phyloP scores from a whole-genome alignment of 2,797 vertebrate species.

The Mallotus villosus region DNA sequence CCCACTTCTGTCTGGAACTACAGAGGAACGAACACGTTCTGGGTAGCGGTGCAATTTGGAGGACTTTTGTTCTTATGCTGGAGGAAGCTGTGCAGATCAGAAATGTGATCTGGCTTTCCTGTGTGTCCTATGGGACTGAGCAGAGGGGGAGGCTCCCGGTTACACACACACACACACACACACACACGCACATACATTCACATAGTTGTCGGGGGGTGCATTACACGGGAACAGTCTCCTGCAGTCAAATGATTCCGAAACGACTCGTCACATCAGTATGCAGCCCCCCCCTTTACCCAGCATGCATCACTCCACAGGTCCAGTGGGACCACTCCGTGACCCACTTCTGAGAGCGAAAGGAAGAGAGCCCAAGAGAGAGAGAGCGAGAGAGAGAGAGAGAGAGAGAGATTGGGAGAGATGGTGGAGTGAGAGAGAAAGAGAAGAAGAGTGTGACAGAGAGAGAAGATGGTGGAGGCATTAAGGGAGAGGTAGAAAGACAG shows the following conservation, averaged over 20 bases:
- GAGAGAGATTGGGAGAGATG: constrained; percentile 50
- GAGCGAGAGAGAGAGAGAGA: constrained; percentile 8
- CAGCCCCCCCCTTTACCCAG: constrained; percentile 74
- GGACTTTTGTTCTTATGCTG: constrained; percentile 73
- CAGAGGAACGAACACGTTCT: constrained; percentile 55
- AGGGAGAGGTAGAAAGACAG: constrained; percentile 37
- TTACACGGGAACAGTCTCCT: constrained; percentile 53
- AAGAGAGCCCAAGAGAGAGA: constrained; percentile 47
- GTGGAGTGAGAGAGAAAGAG: constrained; percentile 57
- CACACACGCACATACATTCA: constrained; percentile 37
- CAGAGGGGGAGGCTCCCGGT: constrained; percentile 60
- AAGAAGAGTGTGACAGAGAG: constrained; percentile 65
- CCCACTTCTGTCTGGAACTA: constrained; percentile 19
- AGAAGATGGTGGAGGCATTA: not conserved
- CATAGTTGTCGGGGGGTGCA: constrained; percentile 56
- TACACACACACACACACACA: constrained; percentile 37
- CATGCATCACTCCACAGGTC: constrained; percentile 72
- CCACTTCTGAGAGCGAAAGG: constrained; percentile 73
- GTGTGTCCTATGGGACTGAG: constrained; percentile 69
- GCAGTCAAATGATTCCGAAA: constrained; percentile 74
- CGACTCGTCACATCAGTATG: constrained; percentile 77
- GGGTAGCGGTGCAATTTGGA: constrained; percentile 72
- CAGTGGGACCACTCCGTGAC: constrained; percentile 78
- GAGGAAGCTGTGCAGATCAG: constrained; percentile 72
- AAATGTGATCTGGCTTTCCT: constrained; percentile 74